Evolutionary conservation across 2,888 invertebrate species (phyloP).

Genomic region (Pediacus dermestoides): DNA sequence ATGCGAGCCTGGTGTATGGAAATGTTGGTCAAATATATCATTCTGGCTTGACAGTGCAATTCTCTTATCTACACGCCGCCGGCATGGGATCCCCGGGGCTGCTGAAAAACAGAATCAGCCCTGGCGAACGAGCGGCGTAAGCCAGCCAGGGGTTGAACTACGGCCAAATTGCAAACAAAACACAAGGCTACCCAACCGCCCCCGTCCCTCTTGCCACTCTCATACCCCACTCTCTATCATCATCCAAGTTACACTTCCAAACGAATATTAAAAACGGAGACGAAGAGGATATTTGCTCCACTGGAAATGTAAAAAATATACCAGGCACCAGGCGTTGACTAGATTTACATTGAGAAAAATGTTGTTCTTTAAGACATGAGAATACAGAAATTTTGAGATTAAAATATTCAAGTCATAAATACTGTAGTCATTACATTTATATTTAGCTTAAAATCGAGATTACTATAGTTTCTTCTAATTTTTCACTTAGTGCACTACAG

Average conservation of each 20-base stretch:
- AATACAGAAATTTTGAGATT: too few species aligned
- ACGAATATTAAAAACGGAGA: constrained; percentile 29
- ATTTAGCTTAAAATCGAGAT: too few species aligned
- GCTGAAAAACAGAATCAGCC: constrained; percentile 51
- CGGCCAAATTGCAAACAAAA: constrained; percentile 50
- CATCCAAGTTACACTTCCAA: too few species aligned
- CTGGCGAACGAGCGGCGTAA: constrained; percentile 46
- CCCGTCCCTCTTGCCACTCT: too few species aligned
- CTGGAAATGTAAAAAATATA: constrained; percentile 29
- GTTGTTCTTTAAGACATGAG: too few species aligned
- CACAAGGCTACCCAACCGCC: constrained; percentile 30
- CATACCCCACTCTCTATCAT: constrained; percentile 21
- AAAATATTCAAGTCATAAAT: too few species aligned
- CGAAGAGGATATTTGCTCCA: constrained; percentile 26
- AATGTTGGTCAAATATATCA: constrained; percentile 89
- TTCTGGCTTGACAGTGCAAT: constrained; percentile 86
- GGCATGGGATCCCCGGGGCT: constrained; percentile 53
- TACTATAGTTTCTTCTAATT: too few species aligned
- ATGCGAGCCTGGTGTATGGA: constrained; percentile 60
- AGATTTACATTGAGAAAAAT: too few species aligned
- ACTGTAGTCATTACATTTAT: too few species aligned
- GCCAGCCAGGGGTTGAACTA: constrained; percentile 34
- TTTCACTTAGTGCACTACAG: too few species aligned
- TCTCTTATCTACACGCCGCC: constrained; percentile 73
- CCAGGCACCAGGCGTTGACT: too few species aligned